phyloP scores from a whole-genome alignment of 2,797 vertebrate species.

The Clamator glandarius region DNA sequence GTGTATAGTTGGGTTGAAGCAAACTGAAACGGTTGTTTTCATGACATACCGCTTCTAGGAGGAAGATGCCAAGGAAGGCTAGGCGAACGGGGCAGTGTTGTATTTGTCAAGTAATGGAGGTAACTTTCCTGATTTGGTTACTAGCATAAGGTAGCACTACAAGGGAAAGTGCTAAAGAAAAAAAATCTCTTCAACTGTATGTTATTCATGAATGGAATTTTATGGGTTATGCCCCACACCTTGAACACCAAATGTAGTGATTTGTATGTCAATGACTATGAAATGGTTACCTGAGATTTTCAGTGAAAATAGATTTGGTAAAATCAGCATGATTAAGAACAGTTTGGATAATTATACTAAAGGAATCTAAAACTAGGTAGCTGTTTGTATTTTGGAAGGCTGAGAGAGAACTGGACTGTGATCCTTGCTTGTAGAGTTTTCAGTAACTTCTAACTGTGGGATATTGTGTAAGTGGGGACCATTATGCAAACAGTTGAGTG shows the following conservation, averaged over 20 bases:
- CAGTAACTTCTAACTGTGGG: neutral
- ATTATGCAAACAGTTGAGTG: neutral
- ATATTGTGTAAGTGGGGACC: neutral
- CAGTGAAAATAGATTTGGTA: neutral
- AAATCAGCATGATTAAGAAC: neutral
- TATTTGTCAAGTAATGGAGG: neutral
- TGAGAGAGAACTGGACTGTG: neutral
- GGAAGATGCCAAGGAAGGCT: neutral
- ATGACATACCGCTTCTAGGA: neutral
- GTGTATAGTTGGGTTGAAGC: neutral
- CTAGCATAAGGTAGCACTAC: neutral
- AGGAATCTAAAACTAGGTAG: neutral
- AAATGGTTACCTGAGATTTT: neutral
- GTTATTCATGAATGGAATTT: neutral
- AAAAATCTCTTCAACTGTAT: neutral
- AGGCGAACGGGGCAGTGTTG: rapidly evolving
- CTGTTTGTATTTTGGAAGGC: neutral
- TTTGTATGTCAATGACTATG: neutral
- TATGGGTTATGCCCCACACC: rapidly evolving
- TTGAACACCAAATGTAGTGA: neutral
- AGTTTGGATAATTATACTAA: neutral
- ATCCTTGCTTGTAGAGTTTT: neutral
- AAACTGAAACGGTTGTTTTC: neutral
- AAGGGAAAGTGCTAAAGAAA: neutral
- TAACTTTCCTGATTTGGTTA: neutral